Evolutionary conservation across 2,888 invertebrate genomes (phyloP).

Genomic region (Amorpha juglandis): DNA sequence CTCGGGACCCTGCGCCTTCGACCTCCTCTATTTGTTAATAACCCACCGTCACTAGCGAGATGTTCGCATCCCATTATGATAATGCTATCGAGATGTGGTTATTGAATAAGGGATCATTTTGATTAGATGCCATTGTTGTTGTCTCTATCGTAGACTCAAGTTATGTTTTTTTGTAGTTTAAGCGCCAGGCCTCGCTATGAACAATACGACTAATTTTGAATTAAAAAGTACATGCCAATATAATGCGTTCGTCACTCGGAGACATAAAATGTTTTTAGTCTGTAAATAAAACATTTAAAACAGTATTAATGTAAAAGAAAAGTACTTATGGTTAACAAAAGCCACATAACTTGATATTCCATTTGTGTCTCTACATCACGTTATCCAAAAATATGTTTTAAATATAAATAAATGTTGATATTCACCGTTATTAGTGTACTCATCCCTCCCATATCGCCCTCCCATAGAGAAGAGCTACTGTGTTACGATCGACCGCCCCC

Average conservation of each 20-base stretch:
- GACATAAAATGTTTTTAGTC: too few species aligned
- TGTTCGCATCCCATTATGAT: conserved; percentile 46
- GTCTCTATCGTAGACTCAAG: background rate
- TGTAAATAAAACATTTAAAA: background rate
- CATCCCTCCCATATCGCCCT: conserved; percentile 47
- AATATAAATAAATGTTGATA: conserved; percentile 15
- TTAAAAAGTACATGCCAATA: too few species aligned
- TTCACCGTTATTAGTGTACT: conserved; percentile 25
- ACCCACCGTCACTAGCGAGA: conserved; percentile 47
- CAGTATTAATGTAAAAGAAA: background rate
- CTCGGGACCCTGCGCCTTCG: conserved; percentile 42
- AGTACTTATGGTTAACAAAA: background rate
- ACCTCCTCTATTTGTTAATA: conserved; percentile 72
- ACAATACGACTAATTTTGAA: too few species aligned
- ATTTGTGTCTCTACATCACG: conserved; percentile 1
- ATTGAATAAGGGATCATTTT: conserved; percentile 30
- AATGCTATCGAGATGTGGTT: conserved; percentile 43
- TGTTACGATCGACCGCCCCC: conserved; percentile 62
- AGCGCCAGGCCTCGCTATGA: too few species aligned
- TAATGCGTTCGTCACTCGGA: too few species aligned
- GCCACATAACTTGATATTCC: conserved; percentile 18
- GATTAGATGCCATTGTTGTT: conserved; percentile 25
- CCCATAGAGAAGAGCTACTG: conserved; percentile 60
- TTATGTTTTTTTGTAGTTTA: too few species aligned
- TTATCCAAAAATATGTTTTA: background rate